phyloP scores from a whole-genome alignment of 2,888 invertebrate genomes.

The Philhelius pedissequus region DNA sequence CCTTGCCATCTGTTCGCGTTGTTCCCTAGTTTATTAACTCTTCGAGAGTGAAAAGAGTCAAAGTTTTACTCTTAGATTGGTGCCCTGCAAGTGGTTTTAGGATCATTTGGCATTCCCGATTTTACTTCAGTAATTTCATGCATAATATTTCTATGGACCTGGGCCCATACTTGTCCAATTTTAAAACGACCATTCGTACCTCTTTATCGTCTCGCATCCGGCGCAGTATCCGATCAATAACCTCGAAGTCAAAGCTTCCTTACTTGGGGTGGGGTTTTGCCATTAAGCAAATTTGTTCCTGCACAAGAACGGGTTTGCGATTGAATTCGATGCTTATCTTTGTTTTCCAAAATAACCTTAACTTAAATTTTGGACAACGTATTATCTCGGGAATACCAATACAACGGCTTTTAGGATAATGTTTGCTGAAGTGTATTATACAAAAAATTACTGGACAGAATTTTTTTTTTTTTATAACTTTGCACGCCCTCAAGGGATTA shows the following conservation, averaged over 20 bases:
- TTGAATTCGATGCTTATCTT: no score
- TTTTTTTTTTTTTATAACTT: no score
- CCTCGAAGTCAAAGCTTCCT: conserved; percentile 86
- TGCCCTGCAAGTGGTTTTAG: conserved; percentile 79
- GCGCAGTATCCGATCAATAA: conserved; percentile 90
- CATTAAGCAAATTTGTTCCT: conserved; percentile 74
- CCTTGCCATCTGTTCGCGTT: conserved; percentile 27
- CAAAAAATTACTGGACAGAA: no score
- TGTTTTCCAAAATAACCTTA: no score
- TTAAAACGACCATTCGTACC: conserved; percentile 79
- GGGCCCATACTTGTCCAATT: conserved; percentile 84
- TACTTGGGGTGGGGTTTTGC: conserved; percentile 76
- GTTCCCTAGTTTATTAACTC: conserved; percentile 31
- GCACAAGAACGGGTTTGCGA: no score
- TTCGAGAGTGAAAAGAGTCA: conserved; percentile 68
- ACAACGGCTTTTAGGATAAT: no score
- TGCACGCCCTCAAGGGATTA: no score
- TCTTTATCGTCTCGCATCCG: conserved; percentile 84
- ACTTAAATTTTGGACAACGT: no score
- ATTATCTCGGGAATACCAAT: no score
- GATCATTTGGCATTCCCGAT: conserved; percentile 87
- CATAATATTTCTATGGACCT: conserved; percentile 86
- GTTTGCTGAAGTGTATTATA: no score
- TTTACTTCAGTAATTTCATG: conserved; percentile 90
- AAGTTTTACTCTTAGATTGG: conserved; percentile 69